Percentiles rank a stretch among this genome's conserved stretches.
These are phyloP conservation scores for Heliangelus exortis DNA, from an alignment of 2,797 vertebrate genomes.

Conservation along the genomic window DNA sequence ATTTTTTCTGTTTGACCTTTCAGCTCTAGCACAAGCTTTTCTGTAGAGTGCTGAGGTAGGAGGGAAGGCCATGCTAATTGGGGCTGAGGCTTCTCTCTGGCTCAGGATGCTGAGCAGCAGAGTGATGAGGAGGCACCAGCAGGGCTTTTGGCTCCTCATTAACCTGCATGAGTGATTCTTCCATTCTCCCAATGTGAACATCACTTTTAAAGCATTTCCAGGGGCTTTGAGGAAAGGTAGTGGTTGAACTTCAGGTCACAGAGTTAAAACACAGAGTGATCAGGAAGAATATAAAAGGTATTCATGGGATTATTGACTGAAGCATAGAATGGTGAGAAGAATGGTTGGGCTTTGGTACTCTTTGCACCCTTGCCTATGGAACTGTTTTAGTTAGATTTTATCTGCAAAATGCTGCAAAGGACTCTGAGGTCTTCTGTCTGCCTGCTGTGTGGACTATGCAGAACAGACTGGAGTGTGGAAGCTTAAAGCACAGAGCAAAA, in stretches of 20 bases:
- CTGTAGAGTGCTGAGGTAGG: not conserved
- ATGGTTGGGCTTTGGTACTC: fast-evolving
- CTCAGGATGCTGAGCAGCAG: not conserved
- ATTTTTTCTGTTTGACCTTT: conserved; percentile 48
- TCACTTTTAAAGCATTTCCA: not conserved
- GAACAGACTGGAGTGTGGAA: not conserved
- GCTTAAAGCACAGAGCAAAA: not conserved
- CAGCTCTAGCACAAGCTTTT: not conserved
- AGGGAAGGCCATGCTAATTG: fast-evolving
- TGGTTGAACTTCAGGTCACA: fast-evolving
- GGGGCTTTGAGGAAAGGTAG: not conserved
- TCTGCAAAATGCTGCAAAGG: not conserved
- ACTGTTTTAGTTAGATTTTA: not conserved
- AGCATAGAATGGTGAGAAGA: too few relatives aligned
- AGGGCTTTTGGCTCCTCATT: not conserved
- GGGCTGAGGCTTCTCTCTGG: not conserved
- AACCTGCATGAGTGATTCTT: not conserved
- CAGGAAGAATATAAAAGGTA: not conserved
- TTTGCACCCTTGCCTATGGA: not conserved
- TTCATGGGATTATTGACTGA: not conserved
- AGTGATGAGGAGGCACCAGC: not conserved
- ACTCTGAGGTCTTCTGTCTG: not conserved
- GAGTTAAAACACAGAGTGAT: not conserved
- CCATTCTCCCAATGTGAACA: not conserved
- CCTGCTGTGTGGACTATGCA: not conserved